A percentile compares a stretch with the other conserved stretches of the same genome.
These are phyloP conservation scores for Drosophila lacicola DNA, from an alignment of 2,888 invertebrate genomes.

Conservation along the genomic window DNA sequence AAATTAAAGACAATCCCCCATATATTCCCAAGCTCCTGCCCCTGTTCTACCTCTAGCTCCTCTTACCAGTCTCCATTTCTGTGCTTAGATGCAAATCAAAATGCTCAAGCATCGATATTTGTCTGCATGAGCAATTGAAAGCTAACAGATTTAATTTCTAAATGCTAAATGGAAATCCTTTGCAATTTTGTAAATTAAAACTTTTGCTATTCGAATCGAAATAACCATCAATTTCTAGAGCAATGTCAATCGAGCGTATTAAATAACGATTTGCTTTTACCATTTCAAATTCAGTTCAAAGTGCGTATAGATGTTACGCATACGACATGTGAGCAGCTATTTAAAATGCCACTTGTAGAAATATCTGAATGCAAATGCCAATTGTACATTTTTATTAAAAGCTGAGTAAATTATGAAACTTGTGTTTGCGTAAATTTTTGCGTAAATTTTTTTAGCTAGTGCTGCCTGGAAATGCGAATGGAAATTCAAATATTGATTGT, in stretches of 20 bases:
- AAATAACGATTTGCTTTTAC: background rate
- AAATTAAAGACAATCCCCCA: background rate
- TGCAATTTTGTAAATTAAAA: background rate
- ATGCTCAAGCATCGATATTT: conserved; percentile 27
- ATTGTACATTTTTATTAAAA: conserved; percentile 27
- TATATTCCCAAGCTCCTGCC: background rate
- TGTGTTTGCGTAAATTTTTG: conserved; percentile 22
- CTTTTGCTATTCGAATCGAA: background rate
- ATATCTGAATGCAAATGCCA: conserved; percentile 25
- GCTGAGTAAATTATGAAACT: conserved; percentile 34
- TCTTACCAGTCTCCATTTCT: background rate
- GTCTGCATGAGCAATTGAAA: conserved; percentile 19
- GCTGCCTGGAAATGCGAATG: conserved; percentile 6
- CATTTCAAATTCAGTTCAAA: conserved; percentile 21
- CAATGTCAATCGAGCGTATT: background rate
- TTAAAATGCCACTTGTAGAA: conserved; percentile 24
- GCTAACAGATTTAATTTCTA: conserved; percentile 34
- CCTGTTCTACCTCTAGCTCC: background rate
- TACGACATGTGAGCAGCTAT: conserved; percentile 33
- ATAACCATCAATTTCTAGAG: conserved; percentile 1
- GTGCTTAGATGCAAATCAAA: conserved; percentile 50
- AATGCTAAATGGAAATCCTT: conserved; percentile 15
- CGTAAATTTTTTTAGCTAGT: background rate
- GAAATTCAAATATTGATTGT: conserved; percentile 54
- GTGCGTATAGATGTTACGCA: conserved; percentile 33